Conservation (phyloP, 1,140 invertebrate species). For the Calosoma granatense region DNA sequence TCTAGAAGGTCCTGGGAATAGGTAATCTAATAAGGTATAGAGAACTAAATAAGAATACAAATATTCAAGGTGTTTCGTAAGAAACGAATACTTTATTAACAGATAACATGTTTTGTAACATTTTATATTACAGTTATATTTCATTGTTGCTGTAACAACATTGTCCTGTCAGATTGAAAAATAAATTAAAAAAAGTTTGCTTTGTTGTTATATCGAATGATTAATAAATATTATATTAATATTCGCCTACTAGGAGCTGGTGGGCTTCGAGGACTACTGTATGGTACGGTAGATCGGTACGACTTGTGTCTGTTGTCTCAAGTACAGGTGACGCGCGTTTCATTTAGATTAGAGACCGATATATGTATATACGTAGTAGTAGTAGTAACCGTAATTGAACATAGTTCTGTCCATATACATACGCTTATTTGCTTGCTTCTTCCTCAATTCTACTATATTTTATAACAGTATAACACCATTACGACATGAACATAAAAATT, state of each 20-base stretch:
- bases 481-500: constrained; percentile 6
- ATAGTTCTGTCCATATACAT: not conserved
- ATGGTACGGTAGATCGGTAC: not conserved
- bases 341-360: not conserved
- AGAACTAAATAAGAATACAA: not conserved
- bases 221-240: not conserved
- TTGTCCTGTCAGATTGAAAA: not conserved
- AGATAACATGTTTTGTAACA: constrained; percentile 7
- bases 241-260: constrained; percentile 1
- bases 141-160: not conserved
- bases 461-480: not conserved
- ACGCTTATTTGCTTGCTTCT: no score
- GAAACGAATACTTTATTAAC: constrained; percentile 9
- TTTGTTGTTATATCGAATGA: not conserved
- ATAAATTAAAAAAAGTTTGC: not conserved
- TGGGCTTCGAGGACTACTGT: not conserved
- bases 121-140: constrained; percentile 1
- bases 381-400: no score
- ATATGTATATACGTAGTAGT: no score
- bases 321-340: not conserved
- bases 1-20: no score
- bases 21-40: not conserved
- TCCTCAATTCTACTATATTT: not conserved
- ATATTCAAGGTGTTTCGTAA: not conserved
- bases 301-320: no score